Evolutionary conservation across 2,113 vertebrate genomes (phyloP).

Genomic region (Charina bottae): DNA sequence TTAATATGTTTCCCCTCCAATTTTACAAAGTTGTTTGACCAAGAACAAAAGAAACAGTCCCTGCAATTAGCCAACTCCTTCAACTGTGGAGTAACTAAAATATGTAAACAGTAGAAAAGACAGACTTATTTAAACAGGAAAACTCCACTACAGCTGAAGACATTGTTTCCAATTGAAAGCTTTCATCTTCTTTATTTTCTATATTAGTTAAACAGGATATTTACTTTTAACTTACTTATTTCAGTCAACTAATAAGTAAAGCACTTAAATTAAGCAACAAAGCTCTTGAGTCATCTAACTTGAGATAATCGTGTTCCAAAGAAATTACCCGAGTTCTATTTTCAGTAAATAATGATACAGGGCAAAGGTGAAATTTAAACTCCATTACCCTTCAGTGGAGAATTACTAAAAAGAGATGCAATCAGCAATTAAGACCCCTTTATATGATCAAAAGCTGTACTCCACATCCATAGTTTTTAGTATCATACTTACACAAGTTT

Average conservation of each 20-base stretch:
- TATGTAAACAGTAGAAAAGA: conserved; percentile 4
- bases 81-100: background rate
- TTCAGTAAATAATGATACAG: background rate
- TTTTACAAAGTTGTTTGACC: background rate
- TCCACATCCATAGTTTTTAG: too few species aligned
- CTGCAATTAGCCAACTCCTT: background rate
- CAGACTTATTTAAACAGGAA: background rate
- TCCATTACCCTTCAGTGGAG: background rate
- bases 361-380: conserved; percentile 17
- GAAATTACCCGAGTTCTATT: background rate
- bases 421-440: conserved; percentile 2
- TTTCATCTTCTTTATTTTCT: conserved; percentile 12
- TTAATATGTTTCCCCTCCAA: background rate
- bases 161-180: background rate
- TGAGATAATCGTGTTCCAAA: conserved; percentile 13
- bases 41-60: background rate
- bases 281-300: background rate
- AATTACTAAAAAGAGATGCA: background rate
- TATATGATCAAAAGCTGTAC: background rate
- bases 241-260: background rate
- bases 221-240: conserved; percentile 14
- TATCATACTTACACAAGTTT: background rate
- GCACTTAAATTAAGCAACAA: conserved; percentile 13
- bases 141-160: background rate
- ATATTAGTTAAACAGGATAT: conserved; percentile 17